These are phyloP conservation scores for Crotalus viridis DNA, from an alignment of 2,113 vertebrate species.

Conservation along the genomic window DNA sequence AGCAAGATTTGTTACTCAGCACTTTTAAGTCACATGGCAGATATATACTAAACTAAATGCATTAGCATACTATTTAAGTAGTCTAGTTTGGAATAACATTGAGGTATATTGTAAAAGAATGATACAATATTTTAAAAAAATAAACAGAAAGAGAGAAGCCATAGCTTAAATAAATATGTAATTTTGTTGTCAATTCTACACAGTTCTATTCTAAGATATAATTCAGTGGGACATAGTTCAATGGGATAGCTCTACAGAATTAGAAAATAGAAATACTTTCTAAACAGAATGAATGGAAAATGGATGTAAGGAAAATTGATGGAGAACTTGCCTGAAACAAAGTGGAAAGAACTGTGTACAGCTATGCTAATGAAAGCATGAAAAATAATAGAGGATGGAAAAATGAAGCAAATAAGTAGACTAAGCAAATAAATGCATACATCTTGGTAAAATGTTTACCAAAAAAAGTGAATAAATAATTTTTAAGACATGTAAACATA, in stretches of 20 bases:
- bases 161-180: not conserved
- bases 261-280: not conserved
- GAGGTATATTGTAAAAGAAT: not conserved
- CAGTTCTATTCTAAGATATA: not conserved
- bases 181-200: not conserved
- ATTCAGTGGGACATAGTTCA: not conserved
- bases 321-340: not conserved
- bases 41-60: not conserved
- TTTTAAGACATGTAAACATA: not conserved
- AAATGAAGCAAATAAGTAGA: not conserved
- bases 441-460: not conserved
- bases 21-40: conserved; percentile 11
- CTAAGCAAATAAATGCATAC: not conserved
- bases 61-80: not conserved
- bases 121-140: not conserved
- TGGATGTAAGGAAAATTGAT: not conserved
- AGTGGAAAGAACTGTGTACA: not conserved
- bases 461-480: not conserved
- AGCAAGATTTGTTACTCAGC: conserved; percentile 51
- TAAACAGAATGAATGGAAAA: not conserved
- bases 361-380: not conserved
- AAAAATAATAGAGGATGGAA: not conserved
- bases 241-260: not conserved
- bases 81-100: not conserved
- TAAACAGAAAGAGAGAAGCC: not conserved